These are phyloP conservation scores for Enteromius argenteus DNA, from an alignment of 2,797 vertebrate species.

Conservation along the genomic window DNA sequence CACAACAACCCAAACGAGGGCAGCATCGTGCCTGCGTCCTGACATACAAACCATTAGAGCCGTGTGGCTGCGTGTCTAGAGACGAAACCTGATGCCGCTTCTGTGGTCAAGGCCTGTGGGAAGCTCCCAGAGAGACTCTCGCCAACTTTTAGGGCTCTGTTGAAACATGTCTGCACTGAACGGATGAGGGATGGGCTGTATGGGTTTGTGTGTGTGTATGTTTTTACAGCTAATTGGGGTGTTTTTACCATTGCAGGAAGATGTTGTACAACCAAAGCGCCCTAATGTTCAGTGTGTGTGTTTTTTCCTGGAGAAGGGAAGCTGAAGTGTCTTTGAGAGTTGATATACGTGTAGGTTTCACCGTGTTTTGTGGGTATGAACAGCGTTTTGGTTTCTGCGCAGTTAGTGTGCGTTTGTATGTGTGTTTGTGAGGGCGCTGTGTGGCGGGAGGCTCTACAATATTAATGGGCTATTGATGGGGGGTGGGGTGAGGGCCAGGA, in stretches of 20 bases:
- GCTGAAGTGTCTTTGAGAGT: neutral
- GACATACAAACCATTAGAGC: constrained; percentile 44
- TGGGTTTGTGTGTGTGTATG: neutral
- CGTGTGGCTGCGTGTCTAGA: neutral
- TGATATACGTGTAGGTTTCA: neutral
- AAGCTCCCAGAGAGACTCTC: constrained; percentile 26
- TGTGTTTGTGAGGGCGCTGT: constrained; percentile 38
- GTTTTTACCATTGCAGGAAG: constrained; percentile 22
- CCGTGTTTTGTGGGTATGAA: neutral
- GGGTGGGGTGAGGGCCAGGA: constrained; percentile 37
- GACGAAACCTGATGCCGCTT: constrained; percentile 38
- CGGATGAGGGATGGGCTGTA: constrained; percentile 28
- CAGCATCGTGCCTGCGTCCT: constrained; percentile 14
- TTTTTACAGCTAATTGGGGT: constrained; percentile 44
- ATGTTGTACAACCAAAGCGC: neutral
- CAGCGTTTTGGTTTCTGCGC: constrained; percentile 26
- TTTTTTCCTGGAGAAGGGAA: neutral
- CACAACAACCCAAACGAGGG: constrained; percentile 43
- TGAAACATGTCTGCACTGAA: constrained; percentile 18
- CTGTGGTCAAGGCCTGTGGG: constrained; percentile 45
- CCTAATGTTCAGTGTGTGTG: neutral
- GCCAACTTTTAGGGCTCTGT: constrained; percentile 36
- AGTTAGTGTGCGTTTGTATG: neutral
- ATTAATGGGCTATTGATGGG: constrained; percentile 62
- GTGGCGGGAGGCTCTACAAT: constrained; percentile 57